A percentile compares a stretch with the other conserved stretches of the same genome.
These are phyloP conservation scores for Scolopax rusticola DNA, from an alignment of 2,797 vertebrate species.

Conservation along the genomic window DNA sequence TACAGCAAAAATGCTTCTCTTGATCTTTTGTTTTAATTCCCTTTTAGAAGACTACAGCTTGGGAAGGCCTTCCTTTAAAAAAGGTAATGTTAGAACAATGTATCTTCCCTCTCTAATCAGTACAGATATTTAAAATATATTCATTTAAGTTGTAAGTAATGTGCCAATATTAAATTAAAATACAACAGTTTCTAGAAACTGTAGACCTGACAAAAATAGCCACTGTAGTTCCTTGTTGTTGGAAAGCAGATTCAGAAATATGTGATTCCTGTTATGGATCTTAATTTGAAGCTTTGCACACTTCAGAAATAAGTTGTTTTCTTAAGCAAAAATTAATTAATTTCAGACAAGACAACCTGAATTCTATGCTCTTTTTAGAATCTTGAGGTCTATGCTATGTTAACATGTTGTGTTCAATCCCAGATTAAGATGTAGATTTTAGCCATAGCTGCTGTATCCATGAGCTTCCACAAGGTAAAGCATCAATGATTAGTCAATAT, in stretches of 20 bases:
- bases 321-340: neutral
- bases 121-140: neutral
- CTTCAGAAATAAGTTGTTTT: neutral
- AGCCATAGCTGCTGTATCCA: neutral
- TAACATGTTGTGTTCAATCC: neutral
- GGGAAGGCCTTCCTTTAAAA: neutral
- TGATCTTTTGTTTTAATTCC: neutral
- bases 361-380: neutral
- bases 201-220: neutral
- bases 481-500: neutral
- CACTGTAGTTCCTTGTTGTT: neutral
- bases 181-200: neutral
- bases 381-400: neutral
- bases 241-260: neutral
- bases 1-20: neutral
- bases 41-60: neutral
- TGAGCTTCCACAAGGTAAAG: neutral
- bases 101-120: neutral
- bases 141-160: neutral
- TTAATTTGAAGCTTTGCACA: neutral
- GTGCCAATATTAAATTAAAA: neutral
- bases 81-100: neutral
- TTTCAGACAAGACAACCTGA: neutral
- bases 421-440: neutral
- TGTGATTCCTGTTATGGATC: neutral